Evolutionary conservation across 2,888 invertebrate genomes (phyloP).

Genomic region (Chydorus sphaericus): DNA sequence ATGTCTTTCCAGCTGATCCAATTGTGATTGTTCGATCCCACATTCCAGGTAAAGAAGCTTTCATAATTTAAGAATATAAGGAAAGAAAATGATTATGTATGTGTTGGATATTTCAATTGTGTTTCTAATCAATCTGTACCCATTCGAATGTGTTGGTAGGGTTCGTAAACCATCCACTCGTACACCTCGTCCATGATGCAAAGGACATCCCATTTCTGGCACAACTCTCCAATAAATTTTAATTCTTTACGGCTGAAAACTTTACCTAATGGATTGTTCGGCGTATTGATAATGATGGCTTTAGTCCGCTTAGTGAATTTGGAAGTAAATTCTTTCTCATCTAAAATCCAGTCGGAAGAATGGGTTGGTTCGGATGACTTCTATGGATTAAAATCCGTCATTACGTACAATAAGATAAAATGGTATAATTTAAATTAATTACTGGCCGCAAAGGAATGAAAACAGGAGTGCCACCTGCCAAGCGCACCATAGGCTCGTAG

Average conservation of each 20-base stretch:
- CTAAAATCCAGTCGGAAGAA: constrained; percentile 78
- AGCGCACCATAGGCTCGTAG: constrained; percentile 83
- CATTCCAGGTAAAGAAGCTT: constrained; percentile 84
- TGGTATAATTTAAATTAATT: too few relatives aligned
- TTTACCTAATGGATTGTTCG: constrained; percentile 95
- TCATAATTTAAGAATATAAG: constrained; percentile 14
- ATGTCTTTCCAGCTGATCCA: constrained; percentile 95
- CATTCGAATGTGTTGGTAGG: constrained; percentile 71
- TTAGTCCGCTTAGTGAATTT: constrained; percentile 82
- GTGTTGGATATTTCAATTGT: too few relatives aligned
- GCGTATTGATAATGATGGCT: constrained; percentile 89
- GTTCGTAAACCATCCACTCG: constrained; percentile 86
- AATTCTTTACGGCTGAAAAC: constrained; percentile 28
- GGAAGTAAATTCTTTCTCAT: constrained; percentile 58
- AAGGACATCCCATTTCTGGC: constrained; percentile 80
- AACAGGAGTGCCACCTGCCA: constrained; percentile 70
- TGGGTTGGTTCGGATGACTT: constrained; percentile 31
- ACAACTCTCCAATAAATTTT: constrained; percentile 58
- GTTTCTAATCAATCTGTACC: constrained; percentile 41
- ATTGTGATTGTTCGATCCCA: constrained; percentile 95
- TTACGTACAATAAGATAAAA: too few relatives aligned
- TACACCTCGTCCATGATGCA: constrained; percentile 96
- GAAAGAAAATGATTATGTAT: too few relatives aligned
- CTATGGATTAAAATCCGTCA: constrained; percentile 23
- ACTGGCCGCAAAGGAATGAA: constrained; percentile 77